These are phyloP conservation scores for Eledona agricola DNA, from an alignment of 2,888 invertebrate genomes.

Conservation along the genomic window DNA sequence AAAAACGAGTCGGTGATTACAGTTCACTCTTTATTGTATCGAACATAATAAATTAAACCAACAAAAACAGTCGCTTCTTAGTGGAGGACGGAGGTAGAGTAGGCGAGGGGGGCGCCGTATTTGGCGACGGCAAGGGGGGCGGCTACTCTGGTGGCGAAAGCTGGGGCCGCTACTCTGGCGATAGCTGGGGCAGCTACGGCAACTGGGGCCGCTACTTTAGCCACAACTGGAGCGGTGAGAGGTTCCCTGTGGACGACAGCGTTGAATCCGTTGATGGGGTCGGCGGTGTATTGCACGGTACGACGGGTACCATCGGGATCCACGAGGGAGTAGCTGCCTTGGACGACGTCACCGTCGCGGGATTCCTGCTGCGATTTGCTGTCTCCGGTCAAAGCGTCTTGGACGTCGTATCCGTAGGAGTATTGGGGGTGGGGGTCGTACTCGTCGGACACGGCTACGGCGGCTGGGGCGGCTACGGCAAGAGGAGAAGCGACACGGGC, in stretches of 20 bases:
- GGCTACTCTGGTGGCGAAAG: conserved; percentile 38
- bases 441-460: conserved; percentile 43
- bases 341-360: conserved; percentile 70
- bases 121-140: conserved; percentile 56
- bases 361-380: conserved; percentile 71
- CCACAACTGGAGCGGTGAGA: conserved; percentile 58
- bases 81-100: conserved; percentile 42
- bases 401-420: conserved; percentile 61
- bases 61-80: conserved; percentile 27
- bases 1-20: no score
- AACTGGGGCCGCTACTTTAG: conserved; percentile 47
- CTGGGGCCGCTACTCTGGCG: conserved; percentile 37
- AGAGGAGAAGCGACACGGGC: no score
- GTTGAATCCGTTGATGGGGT: conserved; percentile 65
- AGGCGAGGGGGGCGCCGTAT: conserved; percentile 51
- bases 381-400: conserved; percentile 67
- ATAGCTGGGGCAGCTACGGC: conserved; percentile 42
- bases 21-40: conserved; percentile 15
- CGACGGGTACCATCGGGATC: conserved; percentile 73
- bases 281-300: conserved; percentile 60
- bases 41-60: conserved; percentile 21
- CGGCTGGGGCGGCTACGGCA: conserved; percentile 48
- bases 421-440: conserved; percentile 63
- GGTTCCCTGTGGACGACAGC: conserved; percentile 66
- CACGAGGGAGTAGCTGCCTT: conserved; percentile 67